Conservation (phyloP, 2,797 vertebrate species). For the Chaenodraco wilsoni region DNA sequence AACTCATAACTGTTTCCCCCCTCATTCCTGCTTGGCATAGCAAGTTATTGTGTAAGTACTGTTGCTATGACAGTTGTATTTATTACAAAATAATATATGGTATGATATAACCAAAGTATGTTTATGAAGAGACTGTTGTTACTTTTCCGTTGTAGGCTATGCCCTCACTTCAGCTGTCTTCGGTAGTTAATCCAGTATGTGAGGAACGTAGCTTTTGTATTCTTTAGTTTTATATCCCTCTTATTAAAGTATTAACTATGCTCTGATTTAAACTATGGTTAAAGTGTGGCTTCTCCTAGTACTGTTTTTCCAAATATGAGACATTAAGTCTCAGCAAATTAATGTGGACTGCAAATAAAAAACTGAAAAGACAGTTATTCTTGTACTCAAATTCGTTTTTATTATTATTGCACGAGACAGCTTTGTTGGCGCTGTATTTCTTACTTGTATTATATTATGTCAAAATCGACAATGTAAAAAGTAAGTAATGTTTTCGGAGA, state of each 20-base stretch:
- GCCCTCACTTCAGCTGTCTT: background rate
- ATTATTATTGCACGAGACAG: conserved; percentile 42
- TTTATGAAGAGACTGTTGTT: conserved; percentile 8
- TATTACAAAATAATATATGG: background rate
- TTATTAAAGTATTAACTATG: conserved; percentile 22
- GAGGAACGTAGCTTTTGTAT: conserved; percentile 10
- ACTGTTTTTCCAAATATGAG: conserved; percentile 16
- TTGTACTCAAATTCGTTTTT: conserved; percentile 27
- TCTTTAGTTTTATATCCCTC: conserved; percentile 27
- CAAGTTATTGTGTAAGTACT: background rate
- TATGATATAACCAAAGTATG: conserved; percentile 11
- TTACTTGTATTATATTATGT: conserved; percentile 61
- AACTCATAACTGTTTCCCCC: background rate
- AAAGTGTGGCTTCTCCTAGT: background rate
- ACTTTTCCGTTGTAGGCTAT: conserved; percentile 4
- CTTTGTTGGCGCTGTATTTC: conserved; percentile 53
- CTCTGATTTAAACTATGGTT: conserved; percentile 9
- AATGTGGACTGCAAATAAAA: conserved; percentile 11
- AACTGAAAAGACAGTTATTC: conserved; percentile 28
- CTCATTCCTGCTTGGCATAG: background rate
- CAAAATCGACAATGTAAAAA: conserved; percentile 57
- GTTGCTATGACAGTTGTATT: conserved; percentile 26
- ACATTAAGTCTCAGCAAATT: conserved; percentile 18
- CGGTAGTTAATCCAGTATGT: conserved; percentile 18
- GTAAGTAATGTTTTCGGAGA: conserved; percentile 58